These are phyloP conservation scores for Pammene fasciana DNA, from an alignment of 2,888 invertebrate species.

Conservation along the genomic window DNA sequence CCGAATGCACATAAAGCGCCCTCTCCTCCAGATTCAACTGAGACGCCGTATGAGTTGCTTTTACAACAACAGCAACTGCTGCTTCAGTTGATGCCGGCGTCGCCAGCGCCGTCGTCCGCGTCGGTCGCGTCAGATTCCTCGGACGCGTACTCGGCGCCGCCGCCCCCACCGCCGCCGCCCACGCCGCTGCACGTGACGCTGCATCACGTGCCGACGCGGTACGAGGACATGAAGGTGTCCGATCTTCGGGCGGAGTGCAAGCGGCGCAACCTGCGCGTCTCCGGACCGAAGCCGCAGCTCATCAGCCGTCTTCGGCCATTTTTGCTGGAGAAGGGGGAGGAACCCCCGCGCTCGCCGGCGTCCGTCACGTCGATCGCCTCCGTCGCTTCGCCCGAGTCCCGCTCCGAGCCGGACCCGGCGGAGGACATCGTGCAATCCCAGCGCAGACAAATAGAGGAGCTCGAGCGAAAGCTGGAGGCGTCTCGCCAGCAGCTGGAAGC, in stretches of 20 bases:
- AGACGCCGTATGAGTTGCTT: constrained; percentile 95
- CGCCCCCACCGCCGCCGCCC: constrained; percentile 79
- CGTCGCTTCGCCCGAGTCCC: constrained; percentile 60
- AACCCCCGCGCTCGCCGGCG: constrained; percentile 75
- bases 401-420: constrained; percentile 67
- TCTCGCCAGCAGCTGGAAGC: constrained; percentile 90
- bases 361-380: constrained; percentile 64
- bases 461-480: constrained; percentile 91
- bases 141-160: constrained; percentile 71
- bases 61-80: constrained; percentile 97
- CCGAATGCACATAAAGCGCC: constrained; percentile 93
- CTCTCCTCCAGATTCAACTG: constrained; percentile 81
- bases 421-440: constrained; percentile 93
- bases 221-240: constrained; percentile 97
- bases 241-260: constrained; percentile 97
- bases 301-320: constrained; percentile 95
- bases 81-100: constrained; percentile 91
- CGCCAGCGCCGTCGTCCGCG: constrained; percentile 76
- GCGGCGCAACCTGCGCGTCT: constrained; percentile 96
- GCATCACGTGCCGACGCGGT: constrained; percentile 79
- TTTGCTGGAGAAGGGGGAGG: constrained; percentile 77
- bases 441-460: constrained; percentile 91
- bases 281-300: constrained; percentile 97
- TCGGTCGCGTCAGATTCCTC: constrained; percentile 69
- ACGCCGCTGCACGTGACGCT: constrained; percentile 65